phyloP scores from a whole-genome alignment of 2,888 invertebrate genomes.

The Hirtodrosophila alboralis region DNA sequence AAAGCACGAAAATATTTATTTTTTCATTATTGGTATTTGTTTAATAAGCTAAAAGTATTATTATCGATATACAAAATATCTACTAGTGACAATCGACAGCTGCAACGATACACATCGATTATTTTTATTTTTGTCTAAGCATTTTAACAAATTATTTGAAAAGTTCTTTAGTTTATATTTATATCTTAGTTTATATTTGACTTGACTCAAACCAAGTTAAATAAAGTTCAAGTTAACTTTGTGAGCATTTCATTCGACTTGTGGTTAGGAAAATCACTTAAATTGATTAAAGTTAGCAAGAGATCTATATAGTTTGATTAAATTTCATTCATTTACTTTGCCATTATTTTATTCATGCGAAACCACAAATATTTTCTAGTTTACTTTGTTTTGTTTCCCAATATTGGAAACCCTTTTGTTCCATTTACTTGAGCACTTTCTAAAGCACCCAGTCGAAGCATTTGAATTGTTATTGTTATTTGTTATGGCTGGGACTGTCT shows the following conservation, averaged over 20 bases:
- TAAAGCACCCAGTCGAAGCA: neutral
- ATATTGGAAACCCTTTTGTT: slow-evolving; percentile 35
- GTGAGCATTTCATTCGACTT: neutral
- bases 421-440: slow-evolving; percentile 27
- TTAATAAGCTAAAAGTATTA: too few relatives aligned
- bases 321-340: slow-evolving; percentile 19
- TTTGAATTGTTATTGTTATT: slow-evolving; percentile 23
- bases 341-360: slow-evolving; percentile 32
- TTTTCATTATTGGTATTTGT: too few relatives aligned
- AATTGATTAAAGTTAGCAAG: slow-evolving; percentile 42
- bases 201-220: too few relatives aligned
- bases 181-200: too few relatives aligned
- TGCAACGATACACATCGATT: too few relatives aligned
- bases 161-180: too few relatives aligned
- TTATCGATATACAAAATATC: too few relatives aligned
- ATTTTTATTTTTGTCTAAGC: too few relatives aligned
- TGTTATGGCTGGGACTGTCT: slow-evolving; percentile 48
- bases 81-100: too few relatives aligned
- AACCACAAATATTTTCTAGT: slow-evolving; percentile 13
- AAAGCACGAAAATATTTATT: too few relatives aligned
- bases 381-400: slow-evolving; percentile 8
- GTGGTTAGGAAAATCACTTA: slow-evolving; percentile 10
- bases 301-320: slow-evolving; percentile 11
- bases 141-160: too few relatives aligned
- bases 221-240: neutral